Evolutionary conservation across 2,888 invertebrate genomes (phyloP), one percentile per base, ranked within the genome.

Genomic region (Chrysotoxum bicinctum): DNA sequence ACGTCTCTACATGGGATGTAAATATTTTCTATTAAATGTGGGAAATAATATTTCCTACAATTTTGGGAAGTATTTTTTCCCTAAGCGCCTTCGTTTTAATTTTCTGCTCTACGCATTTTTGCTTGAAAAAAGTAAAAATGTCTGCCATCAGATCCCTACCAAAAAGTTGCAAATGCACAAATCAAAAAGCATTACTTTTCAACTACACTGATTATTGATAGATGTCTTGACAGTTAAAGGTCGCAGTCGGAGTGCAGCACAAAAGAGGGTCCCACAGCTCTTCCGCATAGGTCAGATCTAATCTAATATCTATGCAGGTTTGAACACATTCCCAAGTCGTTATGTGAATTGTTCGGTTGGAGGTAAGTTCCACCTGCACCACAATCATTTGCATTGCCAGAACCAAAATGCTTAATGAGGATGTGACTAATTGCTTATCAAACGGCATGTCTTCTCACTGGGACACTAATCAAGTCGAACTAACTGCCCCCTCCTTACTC

Each of bases 361-460:
- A 14, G 21, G 19, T 8, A 16, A 14, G 50, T 21, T 35, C 35
- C 30, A 40, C 48, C 48, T 66, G 48, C 45, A 76, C 43, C 68
- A 70, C 72, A 62, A 54, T 37, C 7, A 45, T 54, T 84, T 80
- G 3, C 80, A 75, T 79, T 84, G 77, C 74, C 73, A 78, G 21
- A 64, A 30, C 48, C 52, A 54, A 66, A 74, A 26, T 23, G 54
- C 12, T 50, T 84, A 84, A 84, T 84, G 80, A 84, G 84, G 84
- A 84, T 84, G 84, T 80, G 54, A 84, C 79, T 84, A 80, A 84
- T 84, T 84, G 72, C 70, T 80, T 30, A 66, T 84, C 80, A 75
- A 75, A 84, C 66, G 37, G 30, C 72, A 37, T 23, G 52, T 16
- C 45, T 43, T 30, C 66, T 70, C 32, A 26, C 70, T 60, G 58